Percentiles rank a stretch among this genome's conserved stretches.
Evolutionary conservation across 2,113 vertebrate species (phyloP).

Genomic region (Equus przewalskii): DNA sequence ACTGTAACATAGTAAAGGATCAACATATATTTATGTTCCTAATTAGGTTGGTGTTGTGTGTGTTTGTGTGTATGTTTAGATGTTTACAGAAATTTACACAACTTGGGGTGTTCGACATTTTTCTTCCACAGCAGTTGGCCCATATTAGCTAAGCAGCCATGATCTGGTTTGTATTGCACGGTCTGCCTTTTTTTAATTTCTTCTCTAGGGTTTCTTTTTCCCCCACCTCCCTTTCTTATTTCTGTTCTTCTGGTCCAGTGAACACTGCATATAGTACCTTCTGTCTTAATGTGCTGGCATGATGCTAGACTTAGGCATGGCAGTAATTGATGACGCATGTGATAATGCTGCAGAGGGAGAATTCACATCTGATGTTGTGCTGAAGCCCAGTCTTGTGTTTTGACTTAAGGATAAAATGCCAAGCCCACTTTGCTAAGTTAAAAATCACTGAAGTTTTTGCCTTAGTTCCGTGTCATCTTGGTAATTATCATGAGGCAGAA

Average conservation of each 20-base stretch:
- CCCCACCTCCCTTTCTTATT: slow-evolving; percentile 90
- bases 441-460: slow-evolving; percentile 36
- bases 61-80: slow-evolving; percentile 94
- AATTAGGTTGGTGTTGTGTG: slow-evolving; percentile 92
- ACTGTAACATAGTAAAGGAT: slow-evolving; percentile 76
- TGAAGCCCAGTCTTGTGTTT: slow-evolving; percentile 74
- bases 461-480: slow-evolving; percentile 45
- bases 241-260: slow-evolving; percentile 97
- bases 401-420: slow-evolving; percentile 71
- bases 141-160: slow-evolving; percentile 99
- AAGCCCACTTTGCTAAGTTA: slow-evolving; percentile 75
- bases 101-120: slow-evolving; percentile 99
- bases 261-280: slow-evolving; percentile 99
- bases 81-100: slow-evolving; percentile 99
- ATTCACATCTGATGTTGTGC: slow-evolving; percentile 79
- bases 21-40: slow-evolving; percentile 84
- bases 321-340: slow-evolving; percentile 97
- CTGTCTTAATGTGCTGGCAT: slow-evolving; percentile 99
- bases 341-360: slow-evolving; percentile 99
- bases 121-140: slow-evolving; percentile 99
- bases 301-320: slow-evolving; percentile 99
- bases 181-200: slow-evolving; percentile 97
- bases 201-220: slow-evolving; percentile 91
- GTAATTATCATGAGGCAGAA: slow-evolving; percentile 66
- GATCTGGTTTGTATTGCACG: slow-evolving; percentile 99